Conservation (phyloP, 2,888 invertebrate species). For the Heliconius ethilla region DNA sequence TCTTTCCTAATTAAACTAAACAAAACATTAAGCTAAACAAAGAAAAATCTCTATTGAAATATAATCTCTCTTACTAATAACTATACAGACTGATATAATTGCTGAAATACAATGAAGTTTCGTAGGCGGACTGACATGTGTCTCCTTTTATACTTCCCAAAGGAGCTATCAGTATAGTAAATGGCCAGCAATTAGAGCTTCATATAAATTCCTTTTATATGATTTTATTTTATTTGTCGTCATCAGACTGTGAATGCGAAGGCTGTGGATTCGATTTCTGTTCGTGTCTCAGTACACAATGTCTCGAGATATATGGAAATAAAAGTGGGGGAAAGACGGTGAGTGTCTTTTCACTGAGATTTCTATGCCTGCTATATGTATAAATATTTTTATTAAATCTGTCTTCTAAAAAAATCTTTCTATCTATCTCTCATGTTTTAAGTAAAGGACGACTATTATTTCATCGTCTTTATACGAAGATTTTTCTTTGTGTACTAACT, state of each 20-base stretch:
- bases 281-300: not conserved
- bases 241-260: not conserved
- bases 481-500: not conserved
- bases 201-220: not conserved
- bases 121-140: not conserved
- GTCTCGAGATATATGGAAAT: too few relatives aligned
- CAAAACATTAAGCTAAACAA: too few relatives aligned
- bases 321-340: too few relatives aligned
- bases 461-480: not conserved
- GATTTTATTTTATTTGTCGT: not conserved
- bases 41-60: too few relatives aligned
- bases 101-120: not conserved
- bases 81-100: not conserved
- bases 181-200: constrained; percentile 3
- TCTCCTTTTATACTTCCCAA: constrained; percentile 1
- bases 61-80: not conserved
- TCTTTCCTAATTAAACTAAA: too few relatives aligned
- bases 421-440: too few relatives aligned
- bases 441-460: not conserved
- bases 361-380: too few relatives aligned
- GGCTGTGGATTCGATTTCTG: not conserved
- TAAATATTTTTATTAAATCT: not conserved
- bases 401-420: not conserved
- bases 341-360: too few relatives aligned
- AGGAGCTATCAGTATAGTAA: not conserved